A percentile compares a stretch with the other conserved stretches of the same genome.
phyloP scores from a whole-genome alignment of 2,113 vertebrate species.

The Numida meleagris region DNA sequence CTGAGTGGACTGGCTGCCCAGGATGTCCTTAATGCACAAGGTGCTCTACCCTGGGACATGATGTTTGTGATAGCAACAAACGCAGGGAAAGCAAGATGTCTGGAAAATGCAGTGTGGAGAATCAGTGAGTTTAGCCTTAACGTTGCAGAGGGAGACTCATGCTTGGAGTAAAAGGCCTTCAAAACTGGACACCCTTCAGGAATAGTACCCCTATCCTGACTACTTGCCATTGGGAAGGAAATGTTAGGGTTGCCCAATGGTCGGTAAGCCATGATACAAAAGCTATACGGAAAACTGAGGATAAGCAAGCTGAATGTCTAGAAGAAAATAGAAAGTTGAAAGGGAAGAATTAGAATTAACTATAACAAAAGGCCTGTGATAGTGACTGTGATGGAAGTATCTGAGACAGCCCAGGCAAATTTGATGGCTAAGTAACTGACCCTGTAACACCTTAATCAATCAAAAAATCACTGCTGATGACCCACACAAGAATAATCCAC shows the following conservation, averaged over 20 bases:
- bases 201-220: neutral
- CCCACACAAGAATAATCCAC: neutral
- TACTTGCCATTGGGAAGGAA: neutral
- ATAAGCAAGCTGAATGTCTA: neutral
- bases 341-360: neutral
- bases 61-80: neutral
- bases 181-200: neutral
- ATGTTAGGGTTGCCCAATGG: neutral
- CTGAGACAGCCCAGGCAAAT: neutral
- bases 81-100: neutral
- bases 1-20: neutral
- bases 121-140: neutral
- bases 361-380: neutral
- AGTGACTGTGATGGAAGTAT: neutral
- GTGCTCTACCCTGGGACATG: neutral
- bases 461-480: neutral
- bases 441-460: neutral
- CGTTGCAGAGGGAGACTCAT: neutral
- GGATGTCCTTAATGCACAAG: neutral
- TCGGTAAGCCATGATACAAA: neutral
- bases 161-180: neutral
- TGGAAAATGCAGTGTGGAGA: neutral
- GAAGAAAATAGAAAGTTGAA: neutral
- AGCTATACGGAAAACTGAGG: neutral
- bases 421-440: neutral